Conservation (phyloP, 1,140 invertebrate species). For the Tetramorium simillimum region DNA sequence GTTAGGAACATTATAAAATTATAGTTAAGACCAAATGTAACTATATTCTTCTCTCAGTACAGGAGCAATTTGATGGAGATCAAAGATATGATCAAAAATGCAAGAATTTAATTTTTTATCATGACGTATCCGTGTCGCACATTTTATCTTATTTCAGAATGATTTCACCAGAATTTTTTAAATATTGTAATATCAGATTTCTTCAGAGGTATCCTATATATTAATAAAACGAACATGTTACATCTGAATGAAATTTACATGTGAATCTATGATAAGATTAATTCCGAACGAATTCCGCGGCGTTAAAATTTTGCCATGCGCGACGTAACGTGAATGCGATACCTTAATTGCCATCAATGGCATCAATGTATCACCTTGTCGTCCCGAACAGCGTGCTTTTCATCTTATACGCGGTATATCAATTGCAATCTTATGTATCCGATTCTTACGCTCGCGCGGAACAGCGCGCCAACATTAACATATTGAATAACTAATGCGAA, state of each 20-base stretch:
- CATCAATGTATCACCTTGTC: slow-evolving; percentile 1
- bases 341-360: slow-evolving; percentile 29
- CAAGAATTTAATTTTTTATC: neutral
- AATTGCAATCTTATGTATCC: slow-evolving; percentile 17
- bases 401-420: neutral
- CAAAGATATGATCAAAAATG: neutral
- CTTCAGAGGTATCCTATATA: neutral
- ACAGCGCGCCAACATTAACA: slow-evolving; percentile 37
- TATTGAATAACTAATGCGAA: slow-evolving; percentile 32
- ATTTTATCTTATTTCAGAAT: neutral
- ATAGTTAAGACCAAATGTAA: no score
- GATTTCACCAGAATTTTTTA: neutral
- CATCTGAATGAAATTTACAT: neutral
- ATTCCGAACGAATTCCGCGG: neutral
- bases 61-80: neutral
- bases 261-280: neutral
- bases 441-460: neutral
- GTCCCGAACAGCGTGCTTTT: neutral
- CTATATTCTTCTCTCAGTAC: no score
- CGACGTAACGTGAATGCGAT: neutral
- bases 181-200: neutral
- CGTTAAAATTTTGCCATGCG: neutral
- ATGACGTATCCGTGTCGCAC: neutral
- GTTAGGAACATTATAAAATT: no score
- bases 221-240: neutral